Conservation (phyloP, 2,113 vertebrate genomes). For the Panthera uncia region DNA sequence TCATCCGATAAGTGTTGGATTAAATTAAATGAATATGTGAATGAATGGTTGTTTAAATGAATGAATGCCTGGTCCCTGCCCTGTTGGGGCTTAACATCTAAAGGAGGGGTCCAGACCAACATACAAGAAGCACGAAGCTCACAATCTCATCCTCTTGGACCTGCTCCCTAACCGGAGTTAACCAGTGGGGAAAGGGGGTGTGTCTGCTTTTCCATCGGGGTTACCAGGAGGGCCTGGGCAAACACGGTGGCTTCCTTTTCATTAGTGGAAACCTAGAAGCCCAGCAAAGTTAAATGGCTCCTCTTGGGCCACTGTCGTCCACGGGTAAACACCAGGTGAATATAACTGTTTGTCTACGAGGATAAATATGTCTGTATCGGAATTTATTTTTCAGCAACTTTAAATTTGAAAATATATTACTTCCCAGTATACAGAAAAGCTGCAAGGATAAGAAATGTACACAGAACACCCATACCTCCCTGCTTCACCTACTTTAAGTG, state of each 20-base stretch:
- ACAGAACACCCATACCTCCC: background rate
- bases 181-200: fast-evolving
- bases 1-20: background rate
- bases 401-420: background rate
- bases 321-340: background rate
- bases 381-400: constrained; percentile 6
- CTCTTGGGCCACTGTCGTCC: background rate
- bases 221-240: background rate
- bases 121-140: background rate
- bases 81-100: background rate
- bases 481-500: background rate
- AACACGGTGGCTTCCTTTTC: background rate
- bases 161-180: background rate
- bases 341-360: background rate
- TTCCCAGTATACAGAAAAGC: background rate
- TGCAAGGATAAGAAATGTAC: background rate
- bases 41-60: background rate
- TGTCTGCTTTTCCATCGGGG: background rate
- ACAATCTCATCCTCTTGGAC: fast-evolving
- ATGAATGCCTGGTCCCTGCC: background rate
- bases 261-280: background rate
- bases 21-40: background rate
- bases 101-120: background rate
- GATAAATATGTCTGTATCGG: background rate
- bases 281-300: background rate